Conservation (phyloP, 2,888 invertebrate genomes). For the Xylocampa areola region DNA sequence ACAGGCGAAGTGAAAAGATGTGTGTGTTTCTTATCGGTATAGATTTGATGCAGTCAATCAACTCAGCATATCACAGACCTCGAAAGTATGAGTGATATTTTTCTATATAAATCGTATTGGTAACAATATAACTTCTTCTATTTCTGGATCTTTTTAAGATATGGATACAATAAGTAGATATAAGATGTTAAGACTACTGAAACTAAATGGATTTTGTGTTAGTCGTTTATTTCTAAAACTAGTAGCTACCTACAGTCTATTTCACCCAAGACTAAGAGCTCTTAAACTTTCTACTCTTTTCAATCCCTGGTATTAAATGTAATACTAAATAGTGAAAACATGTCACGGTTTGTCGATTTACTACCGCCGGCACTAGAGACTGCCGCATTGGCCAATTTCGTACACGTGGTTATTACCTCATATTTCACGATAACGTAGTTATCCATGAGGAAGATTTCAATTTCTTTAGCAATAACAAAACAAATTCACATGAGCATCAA, state of each 20-base stretch:
- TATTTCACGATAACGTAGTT: conserved; percentile 60
- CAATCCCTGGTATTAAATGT: conserved; percentile 10
- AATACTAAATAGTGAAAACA: conserved; percentile 31
- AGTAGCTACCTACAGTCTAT: too few species aligned
- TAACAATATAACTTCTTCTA: too few species aligned
- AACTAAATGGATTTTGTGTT: neutral
- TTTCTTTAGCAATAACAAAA: conserved; percentile 76
- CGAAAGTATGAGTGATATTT: too few species aligned
- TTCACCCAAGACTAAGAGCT: conserved; percentile 2
- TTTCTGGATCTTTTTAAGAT: too few species aligned
- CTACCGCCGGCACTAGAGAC: conserved; percentile 32
- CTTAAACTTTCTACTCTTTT: conserved; percentile 2
- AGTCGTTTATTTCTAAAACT: too few species aligned
- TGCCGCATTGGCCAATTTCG: conserved; percentile 51
- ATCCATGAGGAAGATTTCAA: conserved; percentile 72
- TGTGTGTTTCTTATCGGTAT: too few species aligned
- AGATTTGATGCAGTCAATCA: too few species aligned
- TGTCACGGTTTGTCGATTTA: conserved; percentile 43
- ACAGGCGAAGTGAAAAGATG: too few species aligned
- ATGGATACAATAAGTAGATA: too few species aligned
- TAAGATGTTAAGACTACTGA: too few species aligned
- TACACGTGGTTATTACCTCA: conserved; percentile 52
- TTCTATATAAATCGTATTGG: too few species aligned
- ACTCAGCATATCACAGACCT: too few species aligned
- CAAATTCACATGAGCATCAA: conserved; percentile 80